A percentile compares a stretch with the other conserved stretches of the same genome.
phyloP scores from a whole-genome alignment of 2,888 invertebrate genomes.

The Ceriagrion tenellum region DNA sequence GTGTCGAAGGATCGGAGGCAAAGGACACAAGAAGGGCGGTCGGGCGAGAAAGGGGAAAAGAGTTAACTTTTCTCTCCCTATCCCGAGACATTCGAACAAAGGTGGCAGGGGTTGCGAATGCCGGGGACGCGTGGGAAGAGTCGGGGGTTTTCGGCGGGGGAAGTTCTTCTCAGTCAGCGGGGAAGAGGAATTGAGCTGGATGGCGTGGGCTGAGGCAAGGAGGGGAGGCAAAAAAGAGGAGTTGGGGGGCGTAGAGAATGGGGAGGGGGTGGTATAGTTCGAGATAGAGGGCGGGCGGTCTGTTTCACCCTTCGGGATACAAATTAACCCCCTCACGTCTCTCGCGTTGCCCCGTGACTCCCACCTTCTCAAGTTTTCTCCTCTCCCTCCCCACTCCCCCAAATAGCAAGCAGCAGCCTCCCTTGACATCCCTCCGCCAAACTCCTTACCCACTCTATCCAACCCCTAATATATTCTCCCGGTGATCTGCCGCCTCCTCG shows the following conservation, averaged over 20 bases:
- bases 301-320: conserved; percentile 53
- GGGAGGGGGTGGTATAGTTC: neutral
- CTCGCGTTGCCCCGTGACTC: neutral
- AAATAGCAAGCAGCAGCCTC: neutral
- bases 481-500: conserved; percentile 33
- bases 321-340: conserved; percentile 39
- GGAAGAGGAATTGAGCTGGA: too few species aligned
- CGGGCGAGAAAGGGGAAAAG: conserved; percentile 49
- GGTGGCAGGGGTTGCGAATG: neutral
- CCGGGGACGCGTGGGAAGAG: neutral
- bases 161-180: neutral
- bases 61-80: conserved; percentile 54
- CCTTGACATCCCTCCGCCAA: conserved; percentile 21
- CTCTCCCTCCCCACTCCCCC: neutral
- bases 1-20: neutral
- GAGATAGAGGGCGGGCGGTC: neutral
- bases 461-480: conserved; percentile 58
- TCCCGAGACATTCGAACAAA: neutral
- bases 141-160: neutral
- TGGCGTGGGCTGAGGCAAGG: too few species aligned
- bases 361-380: neutral
- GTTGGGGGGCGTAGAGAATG: neutral
- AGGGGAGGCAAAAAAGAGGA: too few species aligned
- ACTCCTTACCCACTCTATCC: conserved; percentile 36
- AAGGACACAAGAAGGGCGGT: conserved; percentile 51